Evolutionary conservation across 2,888 invertebrate genomes (phyloP).

Genomic region (Napeogenes sylphis): DNA sequence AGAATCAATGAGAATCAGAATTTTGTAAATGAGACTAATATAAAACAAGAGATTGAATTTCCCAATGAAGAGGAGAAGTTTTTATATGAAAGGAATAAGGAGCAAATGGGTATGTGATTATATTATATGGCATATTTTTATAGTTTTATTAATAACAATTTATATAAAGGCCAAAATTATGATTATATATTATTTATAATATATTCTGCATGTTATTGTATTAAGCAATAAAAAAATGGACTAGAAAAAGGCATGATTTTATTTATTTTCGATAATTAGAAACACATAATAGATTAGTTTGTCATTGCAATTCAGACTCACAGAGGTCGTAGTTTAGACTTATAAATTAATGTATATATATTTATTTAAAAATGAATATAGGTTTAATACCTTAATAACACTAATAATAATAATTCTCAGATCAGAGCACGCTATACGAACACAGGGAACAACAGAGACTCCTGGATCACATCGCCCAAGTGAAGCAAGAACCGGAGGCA

Average conservation of each 20-base stretch:
- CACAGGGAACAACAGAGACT: slow-evolving; percentile 47
- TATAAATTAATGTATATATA: background rate
- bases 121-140: background rate
- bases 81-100: slow-evolving; percentile 56
- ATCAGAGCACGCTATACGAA: slow-evolving; percentile 43
- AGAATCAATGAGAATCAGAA: slow-evolving; percentile 58
- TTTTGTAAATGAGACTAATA: slow-evolving; percentile 63
- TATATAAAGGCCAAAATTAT: too few relatives aligned
- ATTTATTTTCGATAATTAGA: too few relatives aligned
- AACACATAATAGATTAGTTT: too few relatives aligned
- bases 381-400: background rate
- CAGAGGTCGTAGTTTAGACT: background rate
- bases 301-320: too few relatives aligned
- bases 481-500: slow-evolving; percentile 62
- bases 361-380: background rate
- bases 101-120: slow-evolving; percentile 31
- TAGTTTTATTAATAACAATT: background rate
- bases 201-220: too few relatives aligned
- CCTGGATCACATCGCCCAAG: slow-evolving; percentile 50
- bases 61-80: slow-evolving; percentile 60
- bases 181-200: too few relatives aligned
- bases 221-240: too few relatives aligned
- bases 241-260: too few relatives aligned
- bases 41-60: slow-evolving; percentile 65
- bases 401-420: slow-evolving; percentile 35